Evolutionary conservation across 2,797 vertebrate species (phyloP).

Genomic region (Phoebastria nigripes): DNA sequence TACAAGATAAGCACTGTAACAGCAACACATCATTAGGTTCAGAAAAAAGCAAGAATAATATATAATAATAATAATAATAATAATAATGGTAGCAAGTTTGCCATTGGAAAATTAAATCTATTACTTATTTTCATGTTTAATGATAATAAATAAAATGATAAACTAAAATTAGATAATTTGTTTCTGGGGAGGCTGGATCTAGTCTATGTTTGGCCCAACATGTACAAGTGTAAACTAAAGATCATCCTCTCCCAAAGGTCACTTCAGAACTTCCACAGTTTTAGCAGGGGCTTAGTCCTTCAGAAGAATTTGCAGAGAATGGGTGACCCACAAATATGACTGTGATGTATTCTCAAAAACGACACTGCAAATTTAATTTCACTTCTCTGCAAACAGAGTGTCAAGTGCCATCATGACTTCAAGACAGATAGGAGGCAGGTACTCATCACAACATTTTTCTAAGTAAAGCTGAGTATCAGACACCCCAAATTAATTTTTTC

Average conservation of each 20-base stretch:
- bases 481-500: background rate
- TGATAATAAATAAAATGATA: background rate
- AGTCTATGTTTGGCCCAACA: background rate
- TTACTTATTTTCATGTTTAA: background rate
- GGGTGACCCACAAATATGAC: background rate
- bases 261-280: background rate
- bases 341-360: background rate
- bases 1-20: background rate
- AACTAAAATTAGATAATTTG: background rate
- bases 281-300: background rate
- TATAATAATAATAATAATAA: too few relatives aligned
- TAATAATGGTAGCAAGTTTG: background rate
- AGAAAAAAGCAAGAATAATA: background rate
- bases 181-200: background rate
- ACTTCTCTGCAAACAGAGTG: background rate
- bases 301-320: background rate
- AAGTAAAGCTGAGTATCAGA: background rate
- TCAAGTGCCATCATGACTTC: background rate
- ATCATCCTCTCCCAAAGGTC: background rate
- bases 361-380: background rate
- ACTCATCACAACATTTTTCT: background rate
- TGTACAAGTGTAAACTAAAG: background rate
- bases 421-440: background rate
- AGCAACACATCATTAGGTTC: background rate
- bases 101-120: background rate